phyloP scores from a whole-genome alignment of 2,888 invertebrate species.

The Agonopterix arenella region DNA sequence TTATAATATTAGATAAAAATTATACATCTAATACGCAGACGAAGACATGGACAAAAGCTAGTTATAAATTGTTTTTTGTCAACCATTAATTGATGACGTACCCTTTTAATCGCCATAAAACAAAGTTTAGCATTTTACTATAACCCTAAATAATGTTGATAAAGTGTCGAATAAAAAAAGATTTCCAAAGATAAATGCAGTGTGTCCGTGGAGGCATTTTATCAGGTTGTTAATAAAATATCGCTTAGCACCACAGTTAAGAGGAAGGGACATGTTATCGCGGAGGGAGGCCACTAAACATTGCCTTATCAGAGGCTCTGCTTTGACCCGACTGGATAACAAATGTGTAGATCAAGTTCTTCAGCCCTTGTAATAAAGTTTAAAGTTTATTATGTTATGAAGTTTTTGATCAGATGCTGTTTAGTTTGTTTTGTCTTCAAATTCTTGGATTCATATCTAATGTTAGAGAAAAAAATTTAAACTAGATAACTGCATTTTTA shows the following conservation, averaged over 20 bases:
- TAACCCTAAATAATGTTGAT: constrained; percentile 64
- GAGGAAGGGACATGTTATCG: constrained; percentile 32
- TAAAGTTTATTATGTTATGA: neutral
- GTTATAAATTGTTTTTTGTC: too few species aligned
- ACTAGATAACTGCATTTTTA: too few species aligned
- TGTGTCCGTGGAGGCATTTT: constrained; percentile 44
- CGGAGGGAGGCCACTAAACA: constrained; percentile 30
- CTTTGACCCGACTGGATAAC: too few species aligned
- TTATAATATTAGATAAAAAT: too few species aligned
- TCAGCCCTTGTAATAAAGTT: neutral
- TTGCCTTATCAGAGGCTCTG: neutral
- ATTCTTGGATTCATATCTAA: neutral
- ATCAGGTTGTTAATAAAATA: constrained; percentile 62
- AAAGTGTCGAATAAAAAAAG: constrained; percentile 61
- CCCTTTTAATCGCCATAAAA: constrained; percentile 8
- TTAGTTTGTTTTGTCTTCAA: neutral
- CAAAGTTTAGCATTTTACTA: constrained; percentile 44
- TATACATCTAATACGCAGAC: too few species aligned
- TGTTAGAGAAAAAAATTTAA: neutral
- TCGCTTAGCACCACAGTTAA: constrained; percentile 52
- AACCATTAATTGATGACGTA: too few species aligned
- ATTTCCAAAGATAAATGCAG: constrained; percentile 52
- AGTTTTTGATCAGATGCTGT: neutral
- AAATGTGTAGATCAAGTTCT: too few species aligned
- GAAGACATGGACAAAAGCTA: too few species aligned